Evolutionary conservation across 2,797 vertebrate species (phyloP), one percentile per base, ranked within the genome.

Genomic region (Siniperca obscura): DNA sequence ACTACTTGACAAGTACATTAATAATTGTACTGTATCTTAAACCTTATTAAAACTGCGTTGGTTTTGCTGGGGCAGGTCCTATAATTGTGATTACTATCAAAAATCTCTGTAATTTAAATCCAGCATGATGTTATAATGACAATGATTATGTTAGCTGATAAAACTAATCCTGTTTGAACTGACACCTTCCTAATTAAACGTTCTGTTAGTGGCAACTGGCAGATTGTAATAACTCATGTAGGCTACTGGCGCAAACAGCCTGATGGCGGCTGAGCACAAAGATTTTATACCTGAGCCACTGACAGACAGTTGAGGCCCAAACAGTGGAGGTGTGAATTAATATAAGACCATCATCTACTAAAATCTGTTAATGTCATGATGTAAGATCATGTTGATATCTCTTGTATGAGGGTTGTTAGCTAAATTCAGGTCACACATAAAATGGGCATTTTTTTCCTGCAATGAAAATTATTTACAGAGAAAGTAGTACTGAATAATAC

Each of bases 161-260:
- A 78, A 61, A 67, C 38, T 16, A 61, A 80, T 73, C 22, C 25
- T 2, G 46, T 38, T 34, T 71, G n/a, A 65, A 38, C 9, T 7
- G 48, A 48, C 55, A 30, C 68, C 76, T 52, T 13, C 19, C 46
- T 70, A 48, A 66, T 80, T 30, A 67, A 71, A 77, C n/a, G 53
- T 61, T 61, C 19, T 60, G 56, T 74, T 21, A 22, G 5, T n/a
- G 52, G 60, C 16, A 5, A 40, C 40, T 34, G 64, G 50, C 59
- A 60, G 21, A 30, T 34, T n/a, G 36, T 61, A 70, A 70, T 69
- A 65, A 74, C 17, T 72, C 44, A 14, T 46, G 42, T 44, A 3
- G 40, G 48, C 17, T 17, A 4, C 12, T 2, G 56, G 48, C 59
- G 42, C 36, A 57, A 25, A 48, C 52, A 30, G 70, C 27, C 76